Evolutionary conservation across 2,888 invertebrate species (phyloP), one percentile per base, ranked within the genome.

Genomic region (Chloromyia formosa): DNA sequence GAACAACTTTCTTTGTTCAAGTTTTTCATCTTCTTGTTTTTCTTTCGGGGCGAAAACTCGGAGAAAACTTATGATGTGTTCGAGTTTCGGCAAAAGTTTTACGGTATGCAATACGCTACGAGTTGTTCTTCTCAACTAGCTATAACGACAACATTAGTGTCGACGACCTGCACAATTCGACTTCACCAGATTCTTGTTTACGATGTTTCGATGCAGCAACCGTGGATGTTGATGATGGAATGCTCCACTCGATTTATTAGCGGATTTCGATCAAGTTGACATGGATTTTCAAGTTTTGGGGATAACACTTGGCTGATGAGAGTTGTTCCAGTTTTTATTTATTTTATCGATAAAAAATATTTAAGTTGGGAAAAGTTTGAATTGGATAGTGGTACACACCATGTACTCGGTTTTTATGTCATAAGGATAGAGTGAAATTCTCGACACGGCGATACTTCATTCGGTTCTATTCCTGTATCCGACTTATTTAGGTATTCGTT

Each of bases 1-100:
- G 62, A 74, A 74, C 66, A 76, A 76, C 72, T 76, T 76, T 76
- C 76, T 76, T 76, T 76, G 76, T 76, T 56, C 60, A 76, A 76
- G 74, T 74, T 76, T 74, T 74, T 49, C 27, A 14, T 54, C 49
- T 61, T 73, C 73, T 71, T 60, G 61, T 73, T 73, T 73, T 73
- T 73, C 73, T 73, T 73, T 45, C 10, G 27, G 73, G 27, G 27
- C 27, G 7, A 35, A 35, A 35, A 2, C 7, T 7, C 3, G 27
- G 27, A 35, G 27, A 60, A 73, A 73, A 73, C 73, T 73, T 73
- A 73, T 73, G 27, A 35, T 60, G 61, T 61, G 73, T 56, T 60
- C 45, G 60, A 60, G 73, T 61, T 60, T 71, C 56, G 22, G 42
- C 40, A 10, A 66, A 71, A 71, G 56, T 71, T 71, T 71, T 71